These are phyloP conservation scores for Dromococcyx pavoninus DNA, from an alignment of 2,797 vertebrate species.

Conservation along the genomic window DNA sequence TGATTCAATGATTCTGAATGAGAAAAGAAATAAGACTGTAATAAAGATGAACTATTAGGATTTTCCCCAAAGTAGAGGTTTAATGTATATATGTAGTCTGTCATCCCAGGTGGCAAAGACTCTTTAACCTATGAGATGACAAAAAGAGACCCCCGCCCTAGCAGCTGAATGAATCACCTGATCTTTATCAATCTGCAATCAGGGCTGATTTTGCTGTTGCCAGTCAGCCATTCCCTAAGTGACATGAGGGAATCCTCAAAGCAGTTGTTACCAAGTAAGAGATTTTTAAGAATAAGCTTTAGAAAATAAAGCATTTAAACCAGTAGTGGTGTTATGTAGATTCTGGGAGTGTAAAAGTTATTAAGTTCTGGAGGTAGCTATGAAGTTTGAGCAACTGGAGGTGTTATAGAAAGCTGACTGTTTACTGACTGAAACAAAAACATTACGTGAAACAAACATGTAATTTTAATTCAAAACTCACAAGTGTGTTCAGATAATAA, in stretches of 20 bases:
- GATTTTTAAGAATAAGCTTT: background rate
- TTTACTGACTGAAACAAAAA: background rate
- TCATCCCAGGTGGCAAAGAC: background rate
- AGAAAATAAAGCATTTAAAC: background rate
- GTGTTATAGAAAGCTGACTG: background rate
- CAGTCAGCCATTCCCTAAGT: background rate
- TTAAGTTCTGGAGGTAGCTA: background rate
- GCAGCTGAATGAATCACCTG: background rate
- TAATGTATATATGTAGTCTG: background rate
- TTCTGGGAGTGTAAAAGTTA: background rate
- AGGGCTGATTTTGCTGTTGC: background rate
- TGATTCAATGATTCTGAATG: background rate
- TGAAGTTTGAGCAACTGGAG: background rate
- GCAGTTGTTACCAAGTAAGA: background rate
- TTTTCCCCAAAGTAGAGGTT: background rate
- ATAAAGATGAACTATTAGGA: background rate
- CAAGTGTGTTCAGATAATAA: background rate
- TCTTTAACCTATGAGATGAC: background rate
- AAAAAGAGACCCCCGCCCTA: background rate
- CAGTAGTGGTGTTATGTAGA: background rate
- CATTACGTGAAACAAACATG: background rate
- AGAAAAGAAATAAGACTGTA: background rate
- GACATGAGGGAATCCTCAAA: background rate
- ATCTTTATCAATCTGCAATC: background rate
- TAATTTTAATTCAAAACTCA: background rate